Evolutionary conservation across 2,797 vertebrate species (phyloP), one percentile per base, ranked within the genome.

Genomic region (Pipistrellus kuhlii): DNA sequence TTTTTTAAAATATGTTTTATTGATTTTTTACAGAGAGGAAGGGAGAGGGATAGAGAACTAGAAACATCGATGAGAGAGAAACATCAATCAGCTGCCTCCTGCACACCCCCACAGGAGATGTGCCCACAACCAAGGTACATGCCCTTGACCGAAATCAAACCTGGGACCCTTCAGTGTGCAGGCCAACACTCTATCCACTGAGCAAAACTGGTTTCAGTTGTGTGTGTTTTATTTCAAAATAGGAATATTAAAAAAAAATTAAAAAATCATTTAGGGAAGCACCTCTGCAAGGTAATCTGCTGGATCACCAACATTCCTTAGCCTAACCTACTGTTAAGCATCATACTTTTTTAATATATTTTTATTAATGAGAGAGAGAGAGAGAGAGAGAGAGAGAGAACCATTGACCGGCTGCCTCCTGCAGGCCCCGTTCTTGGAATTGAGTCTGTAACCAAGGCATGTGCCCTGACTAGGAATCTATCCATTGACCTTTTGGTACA

Each of bases 141-240:
- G 44, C 44, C 44, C 44, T 44, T 44, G 44, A 44, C 44, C 2
- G 44, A 6, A 44, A 44, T 44, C 10, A 11, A 44, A 44, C 44
- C 44, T 44, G 44, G 44, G 44, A 44, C 44, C 44, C 44, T 44
- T 44, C 44, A 44, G 44, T 44, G 11, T 44, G 44, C 44, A 44
- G 44, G 44, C 10, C 44, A 44, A 44, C 44, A 44, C 44, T 44
- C 44, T 44, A 44, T 44, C 10, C 44, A 44, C 44, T 44, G 10
- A 44, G 44, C 8, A 44, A 44, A 44, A 44, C 44, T 44, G 44
- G 10, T 44, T 44, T 44, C 10, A 11, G 44, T 85, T 25, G 1
- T 59, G 15, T 77, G 27, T 76, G 41, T 75, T 93, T 81, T 82
- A 88, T 76, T 93, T 85, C 20, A 91, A 30, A 85, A 81, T n/a